Percentiles rank a stretch among this genome's conserved stretches.
phyloP scores from a whole-genome alignment of 2,797 vertebrate genomes.

The Mus minutoides region DNA sequence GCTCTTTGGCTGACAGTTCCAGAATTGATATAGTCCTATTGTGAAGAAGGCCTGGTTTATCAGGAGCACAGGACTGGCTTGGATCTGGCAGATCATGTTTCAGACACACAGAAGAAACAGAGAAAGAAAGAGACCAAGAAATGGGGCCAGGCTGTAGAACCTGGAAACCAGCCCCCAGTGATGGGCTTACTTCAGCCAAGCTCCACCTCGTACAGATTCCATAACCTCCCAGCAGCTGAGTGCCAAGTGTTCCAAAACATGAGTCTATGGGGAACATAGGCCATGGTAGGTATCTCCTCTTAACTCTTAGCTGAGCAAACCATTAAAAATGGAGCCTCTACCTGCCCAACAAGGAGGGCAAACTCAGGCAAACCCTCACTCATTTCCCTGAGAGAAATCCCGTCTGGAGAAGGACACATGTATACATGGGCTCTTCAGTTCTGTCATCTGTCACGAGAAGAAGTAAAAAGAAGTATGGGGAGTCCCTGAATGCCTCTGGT shows the following conservation, averaged over 20 bases:
- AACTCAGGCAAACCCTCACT: not conserved
- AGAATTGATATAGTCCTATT: not conserved
- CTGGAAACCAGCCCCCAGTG: not conserved
- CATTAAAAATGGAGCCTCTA: not conserved
- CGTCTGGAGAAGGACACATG: not conserved
- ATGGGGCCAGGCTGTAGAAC: not conserved
- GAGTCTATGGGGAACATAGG: not conserved
- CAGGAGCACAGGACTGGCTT: not conserved
- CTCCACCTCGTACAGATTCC: not conserved
- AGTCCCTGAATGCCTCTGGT: not conserved
- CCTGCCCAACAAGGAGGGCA: not conserved
- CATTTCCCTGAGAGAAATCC: not conserved
- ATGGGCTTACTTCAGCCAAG: not conserved
- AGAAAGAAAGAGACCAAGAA: not conserved
- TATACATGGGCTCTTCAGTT: rapidly evolving
- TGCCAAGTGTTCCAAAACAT: not conserved
- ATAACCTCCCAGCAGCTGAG: no score
- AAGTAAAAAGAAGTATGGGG: constrained; percentile 19
- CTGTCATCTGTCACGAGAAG: not conserved
- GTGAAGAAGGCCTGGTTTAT: not conserved
- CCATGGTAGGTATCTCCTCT: not conserved
- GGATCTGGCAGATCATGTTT: not conserved
- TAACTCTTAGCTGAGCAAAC: not conserved
- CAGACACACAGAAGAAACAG: not conserved
- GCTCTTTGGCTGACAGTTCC: not conserved